A percentile compares a stretch with the other conserved stretches of the same genome.
These are phyloP conservation scores for Colius striatus DNA, from an alignment of 2,113 vertebrate genomes.

Conservation along the genomic window DNA sequence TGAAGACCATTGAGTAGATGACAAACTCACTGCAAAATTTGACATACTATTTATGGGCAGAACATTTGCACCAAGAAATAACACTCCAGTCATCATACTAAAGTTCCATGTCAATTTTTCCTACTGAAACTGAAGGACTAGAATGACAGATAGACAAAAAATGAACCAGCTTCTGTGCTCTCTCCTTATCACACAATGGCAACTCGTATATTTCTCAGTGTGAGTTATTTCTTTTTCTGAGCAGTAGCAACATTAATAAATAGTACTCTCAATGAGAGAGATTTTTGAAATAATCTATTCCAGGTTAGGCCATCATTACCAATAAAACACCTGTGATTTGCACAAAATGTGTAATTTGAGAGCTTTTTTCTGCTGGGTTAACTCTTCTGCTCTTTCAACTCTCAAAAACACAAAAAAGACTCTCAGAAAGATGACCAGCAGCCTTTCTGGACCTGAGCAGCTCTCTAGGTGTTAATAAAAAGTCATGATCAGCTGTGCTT, in stretches of 20 bases:
- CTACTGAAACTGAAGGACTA: background rate
- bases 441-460: background rate
- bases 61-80: conserved; percentile 10
- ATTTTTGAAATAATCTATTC: conserved; percentile 42
- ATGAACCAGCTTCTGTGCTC: background rate
- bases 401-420: background rate
- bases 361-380: background rate
- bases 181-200: background rate
- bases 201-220: background rate
- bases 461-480: background rate
- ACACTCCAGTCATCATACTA: background rate
- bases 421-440: conserved; percentile 25
- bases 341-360: conserved; percentile 15
- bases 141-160: conserved; percentile 11
- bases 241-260: conserved; percentile 7
- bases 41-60: conserved; percentile 17
- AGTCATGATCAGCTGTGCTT: background rate
- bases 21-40: conserved; percentile 41
- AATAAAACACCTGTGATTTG: conserved; percentile 57
- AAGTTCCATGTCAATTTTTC: background rate
- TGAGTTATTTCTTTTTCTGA: background rate
- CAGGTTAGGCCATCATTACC: conserved; percentile 64
- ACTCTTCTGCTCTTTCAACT: conserved; percentile 23
- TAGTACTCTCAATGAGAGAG: background rate
- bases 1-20: conserved; percentile 39